A percentile compares a stretch with the other conserved stretches of the same genome.
Evolutionary conservation across 2,888 invertebrate species (phyloP).

Genomic region (Lycaena phlaeas): DNA sequence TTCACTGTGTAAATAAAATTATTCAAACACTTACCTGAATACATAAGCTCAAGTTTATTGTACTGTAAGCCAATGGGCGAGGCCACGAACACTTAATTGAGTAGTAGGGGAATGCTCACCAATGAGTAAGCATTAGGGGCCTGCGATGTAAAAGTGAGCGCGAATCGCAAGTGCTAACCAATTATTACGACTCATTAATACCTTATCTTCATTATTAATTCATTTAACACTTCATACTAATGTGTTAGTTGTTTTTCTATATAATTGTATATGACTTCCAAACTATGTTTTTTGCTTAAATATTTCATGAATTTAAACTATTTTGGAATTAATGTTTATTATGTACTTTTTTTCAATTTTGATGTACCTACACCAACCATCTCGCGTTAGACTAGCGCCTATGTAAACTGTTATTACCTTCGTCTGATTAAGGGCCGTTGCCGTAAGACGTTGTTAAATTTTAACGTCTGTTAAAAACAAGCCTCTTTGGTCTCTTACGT

Average conservation of each 20-base stretch:
- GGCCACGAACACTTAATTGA: slow-evolving; percentile 61
- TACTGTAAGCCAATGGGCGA: slow-evolving; percentile 43
- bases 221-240: slow-evolving; percentile 8
- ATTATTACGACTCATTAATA: slow-evolving; percentile 7
- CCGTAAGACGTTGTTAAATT: too few species aligned
- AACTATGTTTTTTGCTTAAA: too few species aligned
- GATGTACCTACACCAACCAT: too few species aligned
- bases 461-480: too few species aligned
- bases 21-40: slow-evolving; percentile 1
- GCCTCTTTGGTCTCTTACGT: too few species aligned
- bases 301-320: too few species aligned
- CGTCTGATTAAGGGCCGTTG: too few species aligned
- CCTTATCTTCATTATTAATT: not conserved
- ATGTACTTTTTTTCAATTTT: too few species aligned
- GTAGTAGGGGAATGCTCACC: slow-evolving; percentile 55
- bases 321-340: too few species aligned
- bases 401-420: too few species aligned
- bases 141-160: slow-evolving; percentile 31
- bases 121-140: slow-evolving; percentile 68
- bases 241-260: not conserved
- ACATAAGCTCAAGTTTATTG: slow-evolving; percentile 9
- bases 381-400: too few species aligned
- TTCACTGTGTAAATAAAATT: not conserved
- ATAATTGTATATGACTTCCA: too few species aligned
- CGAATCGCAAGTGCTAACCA: slow-evolving; percentile 25